phyloP scores from a whole-genome alignment of 2,888 invertebrate species.

The Griposia aprilina region DNA sequence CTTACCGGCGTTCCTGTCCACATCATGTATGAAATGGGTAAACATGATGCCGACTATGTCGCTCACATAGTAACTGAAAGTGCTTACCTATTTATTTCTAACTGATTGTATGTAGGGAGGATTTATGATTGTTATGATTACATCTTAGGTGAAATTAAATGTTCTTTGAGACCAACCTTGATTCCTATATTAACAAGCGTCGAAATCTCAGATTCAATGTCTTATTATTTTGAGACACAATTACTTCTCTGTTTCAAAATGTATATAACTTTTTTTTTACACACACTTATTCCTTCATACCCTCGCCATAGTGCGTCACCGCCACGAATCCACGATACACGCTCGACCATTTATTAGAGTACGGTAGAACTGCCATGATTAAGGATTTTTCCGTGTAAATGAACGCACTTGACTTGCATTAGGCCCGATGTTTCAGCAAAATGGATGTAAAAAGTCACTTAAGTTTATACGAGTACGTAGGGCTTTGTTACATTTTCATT shows the following conservation, averaged over 20 bases:
- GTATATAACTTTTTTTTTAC: neutral
- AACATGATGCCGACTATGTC: no score
- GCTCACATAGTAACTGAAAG: no score
- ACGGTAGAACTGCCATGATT: constrained; percentile 66
- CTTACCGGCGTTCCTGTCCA: no score
- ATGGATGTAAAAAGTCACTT: constrained; percentile 55
- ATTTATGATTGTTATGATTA: no score
- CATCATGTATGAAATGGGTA: no score
- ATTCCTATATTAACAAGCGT: no score
- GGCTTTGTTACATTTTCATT: constrained; percentile 21
- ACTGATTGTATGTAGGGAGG: no score
- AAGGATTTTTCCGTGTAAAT: constrained; percentile 72
- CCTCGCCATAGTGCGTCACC: constrained; percentile 38
- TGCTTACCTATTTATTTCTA: no score
- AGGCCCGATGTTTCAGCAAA: constrained; percentile 55
- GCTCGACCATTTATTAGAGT: constrained; percentile 74
- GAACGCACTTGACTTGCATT: constrained; percentile 74
- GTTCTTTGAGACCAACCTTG: no score
- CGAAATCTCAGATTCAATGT: no score
- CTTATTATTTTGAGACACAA: neutral
- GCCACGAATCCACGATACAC: constrained; percentile 64
- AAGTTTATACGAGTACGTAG: constrained; percentile 1
- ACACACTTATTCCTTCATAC: neutral
- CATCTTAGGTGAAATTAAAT: no score
- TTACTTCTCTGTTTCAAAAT: neutral